Evolutionary conservation across 64 coral and sea anemone genomes (phyloP).

Genomic region (Stichodactyla helianthus): DNA sequence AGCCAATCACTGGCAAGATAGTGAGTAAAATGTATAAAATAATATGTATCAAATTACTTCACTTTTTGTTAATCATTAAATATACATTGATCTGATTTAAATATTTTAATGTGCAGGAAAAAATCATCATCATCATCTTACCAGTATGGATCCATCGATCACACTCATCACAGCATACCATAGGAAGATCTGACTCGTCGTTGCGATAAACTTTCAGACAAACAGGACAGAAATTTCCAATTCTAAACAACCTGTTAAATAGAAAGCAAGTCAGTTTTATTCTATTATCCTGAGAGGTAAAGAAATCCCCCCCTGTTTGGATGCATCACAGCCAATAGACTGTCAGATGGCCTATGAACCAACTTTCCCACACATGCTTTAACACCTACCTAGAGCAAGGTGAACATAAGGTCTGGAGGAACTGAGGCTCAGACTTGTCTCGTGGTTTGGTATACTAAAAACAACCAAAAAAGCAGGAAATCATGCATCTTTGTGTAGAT

Average conservation of each 20-base stretch:
- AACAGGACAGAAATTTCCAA: constrained; percentile 96
- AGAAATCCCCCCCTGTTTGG: too few species aligned
- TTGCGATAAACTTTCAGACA: constrained; percentile 98
- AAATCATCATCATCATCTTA: background rate
- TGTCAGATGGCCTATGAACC: too few species aligned
- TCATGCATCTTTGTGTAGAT: too few species aligned
- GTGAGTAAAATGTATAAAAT: too few species aligned
- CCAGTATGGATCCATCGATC: constrained; percentile 97
- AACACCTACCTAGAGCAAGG: constrained; percentile 73
- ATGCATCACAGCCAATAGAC: too few species aligned
- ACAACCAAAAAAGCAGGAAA: background rate
- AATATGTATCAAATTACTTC: too few species aligned
- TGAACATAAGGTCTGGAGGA: constrained; percentile 89
- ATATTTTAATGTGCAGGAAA: too few species aligned
- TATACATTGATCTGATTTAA: too few species aligned
- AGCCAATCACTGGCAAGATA: too few species aligned
- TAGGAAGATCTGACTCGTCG: constrained; percentile 94
- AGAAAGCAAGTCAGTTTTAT: background rate
- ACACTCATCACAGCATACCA: constrained; percentile 97
- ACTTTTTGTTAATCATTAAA: too few species aligned
- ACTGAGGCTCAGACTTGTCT: constrained; percentile 84
- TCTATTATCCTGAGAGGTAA: too few species aligned
- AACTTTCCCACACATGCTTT: too few species aligned
- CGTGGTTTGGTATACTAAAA: constrained; percentile 82
- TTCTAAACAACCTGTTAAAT: constrained; percentile 68